phyloP scores from a whole-genome alignment of 2,888 invertebrate genomes.

The Drosophila anomalata region DNA sequence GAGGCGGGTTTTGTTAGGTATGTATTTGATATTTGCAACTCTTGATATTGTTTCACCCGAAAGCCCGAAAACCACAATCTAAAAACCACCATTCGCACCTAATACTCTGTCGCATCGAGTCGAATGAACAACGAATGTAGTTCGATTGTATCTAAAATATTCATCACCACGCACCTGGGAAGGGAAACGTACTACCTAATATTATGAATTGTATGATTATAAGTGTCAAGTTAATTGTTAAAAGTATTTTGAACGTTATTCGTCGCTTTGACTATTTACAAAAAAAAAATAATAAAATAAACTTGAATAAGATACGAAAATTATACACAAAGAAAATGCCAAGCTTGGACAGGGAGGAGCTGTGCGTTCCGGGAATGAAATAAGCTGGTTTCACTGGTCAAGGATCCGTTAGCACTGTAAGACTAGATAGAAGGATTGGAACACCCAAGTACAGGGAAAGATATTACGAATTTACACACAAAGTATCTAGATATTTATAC shows the following conservation, averaged over 20 bases:
- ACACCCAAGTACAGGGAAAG: constrained; percentile 26
- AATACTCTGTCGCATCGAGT: not conserved
- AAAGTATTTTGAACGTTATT: constrained; percentile 29
- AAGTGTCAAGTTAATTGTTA: constrained; percentile 19
- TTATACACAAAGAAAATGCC: not conserved
- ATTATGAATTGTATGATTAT: constrained; percentile 20
- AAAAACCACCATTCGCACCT: constrained; percentile 3
- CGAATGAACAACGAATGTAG: constrained; percentile 5
- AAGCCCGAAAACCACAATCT: not conserved
- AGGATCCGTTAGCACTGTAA: constrained; percentile 30
- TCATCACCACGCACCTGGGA: constrained; percentile 3
- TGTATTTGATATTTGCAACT: constrained; percentile 58
- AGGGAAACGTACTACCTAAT: constrained; percentile 1
- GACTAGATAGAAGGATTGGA: constrained; percentile 29
- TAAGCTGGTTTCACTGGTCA: constrained; percentile 25
- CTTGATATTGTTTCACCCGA: constrained; percentile 2
- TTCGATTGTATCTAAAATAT: not conserved
- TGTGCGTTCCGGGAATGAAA: not conserved
- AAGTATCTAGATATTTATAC: constrained; percentile 25
- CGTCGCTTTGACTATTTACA: constrained; percentile 12
- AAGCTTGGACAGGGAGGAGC: not conserved
- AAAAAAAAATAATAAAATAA: not conserved
- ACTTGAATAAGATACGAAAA: not conserved
- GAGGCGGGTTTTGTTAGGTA: constrained; percentile 72
- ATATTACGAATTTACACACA: constrained; percentile 61